A percentile compares a stretch with the other conserved stretches of the same genome.
Conservation (phyloP, 2,888 invertebrate species). For the Altica lythri region DNA sequence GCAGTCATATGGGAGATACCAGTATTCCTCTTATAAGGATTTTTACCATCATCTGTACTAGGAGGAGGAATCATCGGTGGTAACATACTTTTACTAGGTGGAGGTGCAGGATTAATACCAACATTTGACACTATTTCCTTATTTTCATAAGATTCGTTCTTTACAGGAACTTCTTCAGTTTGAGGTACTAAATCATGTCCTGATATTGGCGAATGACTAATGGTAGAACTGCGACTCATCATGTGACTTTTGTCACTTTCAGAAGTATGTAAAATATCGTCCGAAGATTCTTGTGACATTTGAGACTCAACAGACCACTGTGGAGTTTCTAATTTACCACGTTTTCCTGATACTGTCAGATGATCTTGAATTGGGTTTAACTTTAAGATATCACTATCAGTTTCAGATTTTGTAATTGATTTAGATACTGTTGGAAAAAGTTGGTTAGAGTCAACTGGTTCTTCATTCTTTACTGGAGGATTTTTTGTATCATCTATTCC, state of each 20-base stretch:
- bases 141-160: constrained; percentile 43
- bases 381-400: constrained; percentile 48
- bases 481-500: constrained; percentile 58
- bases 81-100: constrained; percentile 43
- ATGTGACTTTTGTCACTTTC: constrained; percentile 67
- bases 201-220: constrained; percentile 54
- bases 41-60: constrained; percentile 42
- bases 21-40: constrained; percentile 49
- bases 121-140: constrained; percentile 46
- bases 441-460: constrained; percentile 48
- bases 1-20: constrained; percentile 59
- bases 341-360: constrained; percentile 35
- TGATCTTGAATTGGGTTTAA: constrained; percentile 23
- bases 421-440: constrained; percentile 51
- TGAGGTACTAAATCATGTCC: constrained; percentile 22
- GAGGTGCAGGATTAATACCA: constrained; percentile 51
- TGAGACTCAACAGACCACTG: constrained; percentile 72
- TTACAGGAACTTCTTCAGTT: constrained; percentile 26
- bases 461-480: constrained; percentile 22
- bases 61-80: constrained; percentile 39
- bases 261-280: constrained; percentile 64
- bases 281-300: constrained; percentile 69
- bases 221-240: constrained; percentile 60
- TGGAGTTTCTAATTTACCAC: constrained; percentile 57
- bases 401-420: constrained; percentile 45